Evolutionary conservation across 2,888 invertebrate species (phyloP).

Genomic region (Folsomia manolachei): DNA sequence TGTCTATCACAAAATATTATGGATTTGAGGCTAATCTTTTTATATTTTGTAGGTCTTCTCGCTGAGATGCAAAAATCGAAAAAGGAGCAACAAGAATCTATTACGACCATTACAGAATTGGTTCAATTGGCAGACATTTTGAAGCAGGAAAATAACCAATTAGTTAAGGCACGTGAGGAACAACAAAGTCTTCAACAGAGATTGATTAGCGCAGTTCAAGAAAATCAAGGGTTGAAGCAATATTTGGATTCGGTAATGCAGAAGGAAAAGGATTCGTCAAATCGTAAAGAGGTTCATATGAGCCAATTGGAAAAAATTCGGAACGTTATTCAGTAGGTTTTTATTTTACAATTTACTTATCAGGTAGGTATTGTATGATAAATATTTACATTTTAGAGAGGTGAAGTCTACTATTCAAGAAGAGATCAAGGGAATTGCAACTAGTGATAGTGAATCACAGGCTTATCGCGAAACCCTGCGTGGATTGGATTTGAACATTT

Average conservation of each 20-base stretch:
- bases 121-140: constrained; percentile 36
- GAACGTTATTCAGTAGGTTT: constrained; percentile 39
- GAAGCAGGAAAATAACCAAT: constrained; percentile 29
- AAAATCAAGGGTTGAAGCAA: constrained; percentile 36
- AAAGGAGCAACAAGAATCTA: constrained; percentile 32
- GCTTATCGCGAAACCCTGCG: constrained; percentile 11
- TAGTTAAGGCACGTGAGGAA: constrained; percentile 30
- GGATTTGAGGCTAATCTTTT: background rate
- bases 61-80: constrained; percentile 34
- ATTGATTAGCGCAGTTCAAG: constrained; percentile 26
- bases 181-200: constrained; percentile 34
- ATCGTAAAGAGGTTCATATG: constrained; percentile 18
- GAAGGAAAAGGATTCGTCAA: constrained; percentile 12
- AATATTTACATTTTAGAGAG: constrained; percentile 28
- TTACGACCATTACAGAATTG: constrained; percentile 37
- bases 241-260: constrained; percentile 26
- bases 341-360: too few species aligned
- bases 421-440: constrained; percentile 35
- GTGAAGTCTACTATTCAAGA: constrained; percentile 37
- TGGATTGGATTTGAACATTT: constrained; percentile 19
- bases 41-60: constrained; percentile 7
- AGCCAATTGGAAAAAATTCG: constrained; percentile 33
- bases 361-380: background rate
- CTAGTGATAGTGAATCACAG: background rate
- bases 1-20: background rate